Conservation (phyloP, 2,113 vertebrate genomes). For the Rhombomys opimus region DNA sequence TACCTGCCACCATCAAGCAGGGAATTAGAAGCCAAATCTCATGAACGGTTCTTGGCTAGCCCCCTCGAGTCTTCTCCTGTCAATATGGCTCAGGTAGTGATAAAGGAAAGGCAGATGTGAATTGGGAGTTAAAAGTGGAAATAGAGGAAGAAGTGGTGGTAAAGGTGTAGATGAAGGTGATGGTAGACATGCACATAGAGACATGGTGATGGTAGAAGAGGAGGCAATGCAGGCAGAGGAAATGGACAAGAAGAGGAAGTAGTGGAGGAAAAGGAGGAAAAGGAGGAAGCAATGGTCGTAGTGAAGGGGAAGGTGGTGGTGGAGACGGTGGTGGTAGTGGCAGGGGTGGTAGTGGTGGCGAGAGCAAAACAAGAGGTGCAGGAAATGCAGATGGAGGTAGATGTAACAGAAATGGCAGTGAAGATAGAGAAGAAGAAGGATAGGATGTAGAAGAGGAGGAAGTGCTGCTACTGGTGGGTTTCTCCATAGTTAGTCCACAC, state of each 20-base stretch:
- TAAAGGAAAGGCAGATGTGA: neutral
- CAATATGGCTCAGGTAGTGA: neutral
- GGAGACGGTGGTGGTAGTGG: neutral
- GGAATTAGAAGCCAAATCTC: neutral
- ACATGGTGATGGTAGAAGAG: neutral
- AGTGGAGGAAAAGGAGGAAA: neutral
- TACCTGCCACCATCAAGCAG: neutral
- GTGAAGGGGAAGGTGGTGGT: neutral
- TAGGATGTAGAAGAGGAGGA: neutral
- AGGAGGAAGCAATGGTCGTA: neutral
- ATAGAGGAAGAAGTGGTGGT: neutral
- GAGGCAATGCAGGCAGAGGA: neutral
- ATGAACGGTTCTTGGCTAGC: neutral
- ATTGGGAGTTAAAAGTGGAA: neutral
- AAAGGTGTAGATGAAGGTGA: neutral
- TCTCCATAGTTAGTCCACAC: neutral
- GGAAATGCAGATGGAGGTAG: neutral
- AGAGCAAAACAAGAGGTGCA: neutral
- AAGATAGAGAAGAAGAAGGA: neutral
- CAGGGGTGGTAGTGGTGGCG: accelerated
- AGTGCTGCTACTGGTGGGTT: neutral
- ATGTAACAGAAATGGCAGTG: too few relatives aligned
- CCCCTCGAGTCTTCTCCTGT: neutral
- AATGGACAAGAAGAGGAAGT: neutral
- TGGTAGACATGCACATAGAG: neutral